Base-by-base conservation (phyloP, 2,888 invertebrate genomes). In the Drosophila pseudotakahashii region DNA sequence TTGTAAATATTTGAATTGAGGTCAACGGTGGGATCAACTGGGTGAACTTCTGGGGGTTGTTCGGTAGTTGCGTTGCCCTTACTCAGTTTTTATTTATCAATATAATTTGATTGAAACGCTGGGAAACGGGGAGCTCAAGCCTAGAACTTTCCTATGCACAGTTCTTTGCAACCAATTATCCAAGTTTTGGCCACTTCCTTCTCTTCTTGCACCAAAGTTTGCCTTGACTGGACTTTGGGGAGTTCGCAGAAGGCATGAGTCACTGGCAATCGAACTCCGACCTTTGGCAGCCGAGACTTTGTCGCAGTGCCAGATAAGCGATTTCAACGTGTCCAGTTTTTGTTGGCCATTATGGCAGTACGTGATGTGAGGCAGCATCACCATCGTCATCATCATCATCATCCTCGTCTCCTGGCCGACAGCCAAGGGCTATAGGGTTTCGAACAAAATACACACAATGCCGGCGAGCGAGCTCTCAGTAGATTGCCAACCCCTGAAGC, bases 1-100 rank as follows among this genome's bases (percentile, higher is more conserved):
- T 81, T 79, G 82, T 82, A 81, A 86, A 87, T 86, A 79, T 85
- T 87, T 86, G 85, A 77, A 86, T 86, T 81, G 85, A 81, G 85
- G 85, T 87, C 85, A 86, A 37, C 60, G n/a, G n/a, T 55, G 54
- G 75, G 72, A 72, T 72, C 75, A 74, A 62, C 59, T 53, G 53
- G 51, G 57, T 19, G 39, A 39, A 41, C 48, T 53, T 55, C 47
- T 37, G 51, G 52, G 44, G 70, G 52, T 70, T 62, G 70, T 41
- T 71, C 13, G 34, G 34, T 26, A 26, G 26, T 11, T 34, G 11
- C 0, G 4, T 5, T 13, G 39, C 34, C 36, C 37, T 6, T n/a
- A 9, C 41, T 51, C 19, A 3, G 13, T 51, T 61, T 63, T 63
- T 67, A 41, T 50, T 64, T 64, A 50, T 37, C 41, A 53, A 66